Conservation (phyloP, 2,888 invertebrate genomes). For the Meiosimyza decipiens region DNA sequence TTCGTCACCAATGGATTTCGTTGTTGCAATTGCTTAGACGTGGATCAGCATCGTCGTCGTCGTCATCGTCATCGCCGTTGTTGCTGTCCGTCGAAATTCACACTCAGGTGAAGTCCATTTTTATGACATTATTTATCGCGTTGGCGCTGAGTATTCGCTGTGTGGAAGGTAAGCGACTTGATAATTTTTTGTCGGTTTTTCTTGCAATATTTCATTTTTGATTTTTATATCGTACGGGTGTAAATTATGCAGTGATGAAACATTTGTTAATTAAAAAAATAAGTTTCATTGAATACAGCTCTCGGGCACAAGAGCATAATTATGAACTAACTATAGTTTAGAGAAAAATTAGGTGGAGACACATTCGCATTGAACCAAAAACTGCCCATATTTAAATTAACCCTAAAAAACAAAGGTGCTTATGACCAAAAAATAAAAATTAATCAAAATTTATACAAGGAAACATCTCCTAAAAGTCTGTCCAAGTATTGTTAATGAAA, state of each 20-base stretch:
- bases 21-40: neutral
- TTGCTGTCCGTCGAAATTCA: conserved; percentile 40
- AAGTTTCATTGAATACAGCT: too few relatives aligned
- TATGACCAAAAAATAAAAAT: neutral
- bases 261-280: too few relatives aligned
- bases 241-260: neutral
- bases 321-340: too few relatives aligned
- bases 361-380: neutral
- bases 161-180: conserved; percentile 58
- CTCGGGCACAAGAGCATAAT: too few relatives aligned
- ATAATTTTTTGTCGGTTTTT: neutral
- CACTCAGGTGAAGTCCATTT: conserved; percentile 50
- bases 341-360: neutral
- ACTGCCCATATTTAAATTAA: neutral
- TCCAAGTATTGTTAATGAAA: too few relatives aligned
- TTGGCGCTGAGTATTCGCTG: conserved; percentile 57
- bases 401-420: neutral
- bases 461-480: too few relatives aligned
- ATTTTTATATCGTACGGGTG: neutral
- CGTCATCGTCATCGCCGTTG: conserved; percentile 26
- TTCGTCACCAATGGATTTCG: conserved; percentile 26
- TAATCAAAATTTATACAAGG: too few relatives aligned
- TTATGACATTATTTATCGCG: conserved; percentile 62
- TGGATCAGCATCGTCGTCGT: neutral
- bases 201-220: too few relatives aligned